phyloP scores from a whole-genome alignment of 2,113 vertebrate species.

The Macrotis lagotis region DNA sequence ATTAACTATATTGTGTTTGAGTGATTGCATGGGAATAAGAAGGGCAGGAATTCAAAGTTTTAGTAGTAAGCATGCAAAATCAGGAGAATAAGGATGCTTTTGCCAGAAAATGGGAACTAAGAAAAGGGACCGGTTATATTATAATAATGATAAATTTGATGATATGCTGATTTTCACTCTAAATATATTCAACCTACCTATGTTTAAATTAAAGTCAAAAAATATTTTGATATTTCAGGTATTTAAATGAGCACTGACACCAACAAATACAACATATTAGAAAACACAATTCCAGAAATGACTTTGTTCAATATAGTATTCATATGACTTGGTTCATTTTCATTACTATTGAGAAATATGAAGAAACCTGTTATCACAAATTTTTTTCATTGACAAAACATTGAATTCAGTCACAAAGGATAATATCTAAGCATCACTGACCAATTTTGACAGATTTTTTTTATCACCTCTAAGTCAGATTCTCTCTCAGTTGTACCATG shows the following conservation, averaged over 20 bases:
- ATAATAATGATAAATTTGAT: background rate
- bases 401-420: background rate
- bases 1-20: background rate
- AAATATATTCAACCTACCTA: background rate
- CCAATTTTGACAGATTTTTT: background rate
- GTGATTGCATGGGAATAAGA: background rate
- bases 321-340: background rate
- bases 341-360: background rate
- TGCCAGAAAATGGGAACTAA: background rate
- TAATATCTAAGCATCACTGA: background rate
- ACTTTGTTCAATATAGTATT: background rate
- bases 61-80: background rate
- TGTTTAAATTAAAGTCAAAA: background rate
- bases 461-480: background rate
- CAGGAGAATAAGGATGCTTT: background rate
- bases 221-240: background rate
- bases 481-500: background rate
- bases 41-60: background rate
- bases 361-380: background rate
- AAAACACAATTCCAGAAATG: background rate
- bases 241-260: background rate
- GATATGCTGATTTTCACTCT: background rate
- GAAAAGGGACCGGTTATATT: background rate
- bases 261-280: background rate
- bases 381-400: background rate